Conservation (phyloP, 2,888 invertebrate species). For the Acanthosoma haemorrhoidale region DNA sequence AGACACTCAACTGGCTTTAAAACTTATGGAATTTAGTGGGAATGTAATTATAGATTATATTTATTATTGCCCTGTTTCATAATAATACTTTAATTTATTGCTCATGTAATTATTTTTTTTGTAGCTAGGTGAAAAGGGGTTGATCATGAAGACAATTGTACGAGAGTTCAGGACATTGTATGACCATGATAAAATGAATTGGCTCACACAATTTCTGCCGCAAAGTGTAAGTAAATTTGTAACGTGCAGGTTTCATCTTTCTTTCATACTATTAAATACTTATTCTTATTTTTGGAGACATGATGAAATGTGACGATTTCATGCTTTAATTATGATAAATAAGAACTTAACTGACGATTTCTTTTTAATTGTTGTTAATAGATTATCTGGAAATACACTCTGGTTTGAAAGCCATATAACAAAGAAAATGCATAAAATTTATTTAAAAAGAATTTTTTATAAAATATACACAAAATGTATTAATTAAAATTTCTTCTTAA, state of each 20-base stretch:
- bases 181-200: constrained; percentile 33
- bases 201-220: constrained; percentile 31
- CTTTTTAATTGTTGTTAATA: no score
- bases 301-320: no score
- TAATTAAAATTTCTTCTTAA: not conserved
- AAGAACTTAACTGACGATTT: no score
- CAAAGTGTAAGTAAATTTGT: constrained; percentile 28
- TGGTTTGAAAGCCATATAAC: no score
- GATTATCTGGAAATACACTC: no score
- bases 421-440: no score
- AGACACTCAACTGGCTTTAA: constrained; percentile 26
- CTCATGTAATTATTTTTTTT: constrained; percentile 43
- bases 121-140: constrained; percentile 31
- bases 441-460: no score
- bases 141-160: constrained; percentile 26
- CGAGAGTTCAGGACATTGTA: constrained; percentile 32
- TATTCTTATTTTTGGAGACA: no score
- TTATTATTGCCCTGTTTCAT: not conserved
- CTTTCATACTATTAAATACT: no score
- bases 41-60: constrained; percentile 6
- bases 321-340: no score
- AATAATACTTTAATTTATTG: not conserved
- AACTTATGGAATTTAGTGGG: constrained; percentile 25
- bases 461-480: no score
- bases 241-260: no score